Evolutionary conservation across 23 tunicate genomes (phyloP).

Genomic region (Trididemnum clinides): DNA sequence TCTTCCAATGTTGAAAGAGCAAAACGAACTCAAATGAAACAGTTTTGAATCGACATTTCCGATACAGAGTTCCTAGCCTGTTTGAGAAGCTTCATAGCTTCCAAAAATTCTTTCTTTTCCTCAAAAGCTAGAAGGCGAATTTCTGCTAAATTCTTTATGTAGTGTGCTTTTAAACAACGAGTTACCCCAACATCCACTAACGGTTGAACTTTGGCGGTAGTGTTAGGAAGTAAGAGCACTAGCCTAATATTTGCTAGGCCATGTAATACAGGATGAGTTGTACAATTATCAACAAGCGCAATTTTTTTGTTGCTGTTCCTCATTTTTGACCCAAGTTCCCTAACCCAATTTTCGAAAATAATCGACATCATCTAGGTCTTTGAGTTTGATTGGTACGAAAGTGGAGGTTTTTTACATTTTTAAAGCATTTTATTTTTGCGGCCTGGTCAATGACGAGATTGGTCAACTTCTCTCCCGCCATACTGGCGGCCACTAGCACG

Average conservation of each 20-base stretch:
- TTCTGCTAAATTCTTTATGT: background rate
- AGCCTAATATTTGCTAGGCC: background rate
- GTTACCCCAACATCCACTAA: background rate
- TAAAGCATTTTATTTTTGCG: background rate
- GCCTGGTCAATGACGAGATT: background rate
- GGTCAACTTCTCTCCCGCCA: background rate
- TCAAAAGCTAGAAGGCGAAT: background rate
- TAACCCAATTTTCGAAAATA: background rate
- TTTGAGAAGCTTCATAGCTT: background rate
- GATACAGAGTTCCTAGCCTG: background rate
- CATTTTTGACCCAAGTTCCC: background rate
- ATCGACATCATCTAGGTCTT: background rate
- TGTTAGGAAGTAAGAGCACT: background rate
- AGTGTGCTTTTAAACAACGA: background rate
- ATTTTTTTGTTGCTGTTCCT: background rate
- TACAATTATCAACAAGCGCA: too few relatives aligned
- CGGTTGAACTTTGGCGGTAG: background rate
- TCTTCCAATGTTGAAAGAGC: background rate
- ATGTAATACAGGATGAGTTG: background rate
- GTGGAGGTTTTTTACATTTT: background rate
- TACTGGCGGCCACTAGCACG: too few relatives aligned
- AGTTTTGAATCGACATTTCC: background rate
- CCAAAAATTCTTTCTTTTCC: background rate
- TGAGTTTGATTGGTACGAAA: background rate
- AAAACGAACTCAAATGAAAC: background rate